Evolutionary conservation across 1,140 invertebrate genomes (phyloP).

Genomic region (Drosophila pseudoobscura): DNA sequence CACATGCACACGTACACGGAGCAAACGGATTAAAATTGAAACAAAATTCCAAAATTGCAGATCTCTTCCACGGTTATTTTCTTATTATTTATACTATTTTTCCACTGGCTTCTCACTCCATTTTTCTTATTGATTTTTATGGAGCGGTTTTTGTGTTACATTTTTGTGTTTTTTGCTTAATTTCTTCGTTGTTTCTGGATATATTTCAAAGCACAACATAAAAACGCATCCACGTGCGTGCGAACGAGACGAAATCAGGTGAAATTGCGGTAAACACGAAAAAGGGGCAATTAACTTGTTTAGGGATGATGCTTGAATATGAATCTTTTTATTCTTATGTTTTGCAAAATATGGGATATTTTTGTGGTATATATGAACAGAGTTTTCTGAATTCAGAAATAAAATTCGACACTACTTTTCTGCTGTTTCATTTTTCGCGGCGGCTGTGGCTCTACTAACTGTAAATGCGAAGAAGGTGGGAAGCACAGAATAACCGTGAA

Average conservation of each 20-base stretch:
- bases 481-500: no score
- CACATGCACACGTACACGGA: constrained; percentile 24
- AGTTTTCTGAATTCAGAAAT: background rate
- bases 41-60: background rate
- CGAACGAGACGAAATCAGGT: no score
- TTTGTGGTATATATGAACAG: no score
- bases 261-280: no score
- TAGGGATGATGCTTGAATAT: no score
- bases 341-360: no score
- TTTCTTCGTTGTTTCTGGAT: background rate
- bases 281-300: no score
- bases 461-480: no score
- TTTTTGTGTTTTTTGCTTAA: background rate
- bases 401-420: background rate
- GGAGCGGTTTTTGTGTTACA: background rate
- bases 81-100: constrained; percentile 3
- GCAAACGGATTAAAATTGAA: constrained; percentile 12
- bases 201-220: background rate
- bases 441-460: no score
- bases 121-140: constrained; percentile 7
- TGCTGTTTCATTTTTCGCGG: no score
- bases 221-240: no score
- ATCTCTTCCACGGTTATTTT: background rate
- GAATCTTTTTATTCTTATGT: no score
- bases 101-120: constrained; percentile 17